Percentiles rank a stretch among this genome's conserved stretches.
These are phyloP conservation scores for Lophotis ruficrista DNA, from an alignment of 2,113 vertebrate species.

Conservation along the genomic window DNA sequence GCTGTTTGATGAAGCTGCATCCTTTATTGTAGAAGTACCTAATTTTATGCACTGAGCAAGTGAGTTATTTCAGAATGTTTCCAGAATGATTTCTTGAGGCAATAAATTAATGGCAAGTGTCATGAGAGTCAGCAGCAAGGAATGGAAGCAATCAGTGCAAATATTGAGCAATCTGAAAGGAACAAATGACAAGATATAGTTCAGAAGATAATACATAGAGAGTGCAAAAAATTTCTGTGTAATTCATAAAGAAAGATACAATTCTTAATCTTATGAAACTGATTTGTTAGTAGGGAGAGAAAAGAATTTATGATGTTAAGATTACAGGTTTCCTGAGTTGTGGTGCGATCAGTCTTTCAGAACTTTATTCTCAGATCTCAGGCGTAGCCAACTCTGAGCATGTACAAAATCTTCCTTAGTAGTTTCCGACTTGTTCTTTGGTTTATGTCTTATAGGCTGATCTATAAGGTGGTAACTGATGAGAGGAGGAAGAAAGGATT, in stretches of 20 bases:
- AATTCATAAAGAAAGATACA: not conserved
- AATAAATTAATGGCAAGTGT: conserved; percentile 43
- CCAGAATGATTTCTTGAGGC: conserved; percentile 45
- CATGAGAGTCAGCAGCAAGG: conserved; percentile 10
- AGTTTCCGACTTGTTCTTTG: not conserved
- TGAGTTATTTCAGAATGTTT: conserved; percentile 30
- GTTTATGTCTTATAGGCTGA: not conserved
- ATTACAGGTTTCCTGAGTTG: not conserved
- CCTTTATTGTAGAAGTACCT: conserved; percentile 2
- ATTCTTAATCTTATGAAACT: not conserved
- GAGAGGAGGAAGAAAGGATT: not conserved
- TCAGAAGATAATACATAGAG: not conserved
- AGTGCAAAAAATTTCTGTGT: not conserved
- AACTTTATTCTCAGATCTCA: not conserved
- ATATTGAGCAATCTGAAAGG: not conserved
- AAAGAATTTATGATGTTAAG: not conserved
- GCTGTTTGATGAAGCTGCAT: conserved; percentile 10
- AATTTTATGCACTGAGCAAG: conserved; percentile 22
- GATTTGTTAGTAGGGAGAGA: not conserved
- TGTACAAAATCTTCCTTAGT: not conserved
- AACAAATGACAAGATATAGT: not conserved
- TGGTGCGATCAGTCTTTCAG: not conserved
- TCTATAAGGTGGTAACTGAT: not conserved
- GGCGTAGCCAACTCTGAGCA: not conserved
- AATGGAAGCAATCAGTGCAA: not conserved